These are phyloP conservation scores for Mizuhopecten yessoensis DNA, from an alignment of 1,140 invertebrate genomes.

Conservation along the genomic window DNA sequence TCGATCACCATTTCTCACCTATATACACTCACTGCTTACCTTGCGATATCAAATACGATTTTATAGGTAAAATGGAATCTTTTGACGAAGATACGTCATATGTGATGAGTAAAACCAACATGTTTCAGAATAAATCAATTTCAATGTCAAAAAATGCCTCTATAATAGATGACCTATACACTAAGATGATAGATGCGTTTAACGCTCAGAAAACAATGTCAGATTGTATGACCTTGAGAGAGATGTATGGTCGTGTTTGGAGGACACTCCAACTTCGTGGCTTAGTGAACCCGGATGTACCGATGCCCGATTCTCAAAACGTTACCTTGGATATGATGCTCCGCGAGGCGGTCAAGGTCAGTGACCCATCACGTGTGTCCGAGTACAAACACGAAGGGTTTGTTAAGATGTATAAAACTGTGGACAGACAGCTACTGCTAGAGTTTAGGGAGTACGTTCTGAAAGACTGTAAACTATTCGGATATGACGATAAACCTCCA, in stretches of 20 bases:
- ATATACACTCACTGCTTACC: not conserved
- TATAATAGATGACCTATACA: not conserved
- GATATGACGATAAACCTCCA: not conserved
- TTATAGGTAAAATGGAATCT: too few species aligned
- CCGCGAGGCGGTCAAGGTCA: not conserved
- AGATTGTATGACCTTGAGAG: not conserved
- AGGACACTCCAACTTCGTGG: not conserved
- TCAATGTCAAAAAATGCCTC: not conserved
- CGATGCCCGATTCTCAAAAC: not conserved
- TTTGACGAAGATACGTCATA: too few species aligned
- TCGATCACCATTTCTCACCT: not conserved
- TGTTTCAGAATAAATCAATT: not conserved
- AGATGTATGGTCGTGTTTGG: not conserved
- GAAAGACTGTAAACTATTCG: constrained; percentile 44
- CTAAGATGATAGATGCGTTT: too few species aligned
- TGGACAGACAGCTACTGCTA: not conserved
- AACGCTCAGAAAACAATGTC: not conserved
- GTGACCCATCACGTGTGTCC: not conserved
- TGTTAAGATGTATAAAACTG: not conserved
- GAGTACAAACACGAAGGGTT: not conserved
- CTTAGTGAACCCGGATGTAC: not conserved
- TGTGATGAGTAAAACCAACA: not conserved
- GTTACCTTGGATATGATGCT: not conserved
- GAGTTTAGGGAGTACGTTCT: constrained; percentile 21
- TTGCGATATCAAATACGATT: not conserved